Evolutionary conservation across 1,140 invertebrate genomes (phyloP).

Genomic region (Orchesella cincta): DNA sequence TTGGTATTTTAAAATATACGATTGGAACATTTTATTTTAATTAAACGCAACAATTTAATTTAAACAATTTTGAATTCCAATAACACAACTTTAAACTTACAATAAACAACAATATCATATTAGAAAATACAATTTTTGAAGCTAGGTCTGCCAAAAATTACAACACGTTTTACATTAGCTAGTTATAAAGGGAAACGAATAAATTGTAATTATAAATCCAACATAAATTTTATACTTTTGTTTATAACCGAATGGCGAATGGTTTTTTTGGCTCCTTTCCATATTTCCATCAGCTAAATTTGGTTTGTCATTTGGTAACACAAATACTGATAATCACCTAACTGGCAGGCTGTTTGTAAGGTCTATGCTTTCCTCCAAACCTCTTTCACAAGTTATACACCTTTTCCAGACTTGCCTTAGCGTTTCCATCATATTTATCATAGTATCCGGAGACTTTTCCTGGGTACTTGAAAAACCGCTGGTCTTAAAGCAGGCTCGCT

Average conservation of each 20-base stretch:
- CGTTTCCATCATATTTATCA: neutral
- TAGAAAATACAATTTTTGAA: too few species aligned
- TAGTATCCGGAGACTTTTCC: neutral
- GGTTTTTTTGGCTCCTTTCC: too few species aligned
- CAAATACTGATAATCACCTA: neutral
- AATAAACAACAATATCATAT: too few species aligned
- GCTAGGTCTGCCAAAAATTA: too few species aligned
- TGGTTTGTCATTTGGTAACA: too few species aligned
- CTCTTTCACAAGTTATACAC: neutral
- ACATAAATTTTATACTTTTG: neutral
- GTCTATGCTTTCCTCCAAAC: neutral
- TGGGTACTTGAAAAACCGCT: neutral
- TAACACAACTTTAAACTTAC: too few species aligned
- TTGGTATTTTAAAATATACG: too few species aligned
- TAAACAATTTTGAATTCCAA: too few species aligned
- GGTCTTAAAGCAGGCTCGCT: neutral
- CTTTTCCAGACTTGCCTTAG: neutral
- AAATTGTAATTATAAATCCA: neutral
- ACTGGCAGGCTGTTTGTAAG: neutral
- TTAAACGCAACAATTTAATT: too few species aligned
- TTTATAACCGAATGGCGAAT: neutral
- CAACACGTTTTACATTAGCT: too few species aligned
- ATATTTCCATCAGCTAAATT: too few species aligned
- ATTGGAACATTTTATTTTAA: too few species aligned
- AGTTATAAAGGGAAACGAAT: neutral